Conservation (phyloP, 2,797 vertebrate genomes). For the Leptoclinus maculatus region DNA sequence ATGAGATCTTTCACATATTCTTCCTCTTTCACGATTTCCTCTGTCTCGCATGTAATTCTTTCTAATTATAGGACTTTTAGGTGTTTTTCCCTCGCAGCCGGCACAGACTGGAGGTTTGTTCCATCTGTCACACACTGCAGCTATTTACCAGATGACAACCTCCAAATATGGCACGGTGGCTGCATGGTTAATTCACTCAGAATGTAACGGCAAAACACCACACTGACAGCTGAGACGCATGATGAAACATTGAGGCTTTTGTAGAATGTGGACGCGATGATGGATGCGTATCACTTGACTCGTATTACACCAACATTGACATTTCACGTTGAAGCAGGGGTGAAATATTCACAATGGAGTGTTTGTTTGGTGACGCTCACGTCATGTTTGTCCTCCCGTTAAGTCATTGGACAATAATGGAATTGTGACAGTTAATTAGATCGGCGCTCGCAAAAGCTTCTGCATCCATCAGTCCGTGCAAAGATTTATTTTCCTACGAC, state of each 20-base stretch:
- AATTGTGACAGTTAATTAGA: conserved; percentile 22
- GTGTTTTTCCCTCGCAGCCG: conserved; percentile 25
- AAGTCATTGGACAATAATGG: not conserved
- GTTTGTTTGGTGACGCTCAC: not conserved
- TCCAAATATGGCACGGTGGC: not conserved
- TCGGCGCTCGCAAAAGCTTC: no score
- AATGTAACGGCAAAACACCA: not conserved
- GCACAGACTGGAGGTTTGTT: conserved; percentile 20
- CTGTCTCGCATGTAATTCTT: conserved; percentile 12
- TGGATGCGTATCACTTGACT: not conserved
- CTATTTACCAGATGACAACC: conserved; percentile 20
- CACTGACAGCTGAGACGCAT: not conserved
- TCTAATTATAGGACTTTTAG: conserved; percentile 16
- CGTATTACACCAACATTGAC: not conserved
- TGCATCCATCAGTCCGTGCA: conserved; percentile 1
- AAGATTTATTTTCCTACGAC: not conserved
- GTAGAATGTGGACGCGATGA: not conserved
- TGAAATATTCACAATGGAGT: conserved; percentile 8
- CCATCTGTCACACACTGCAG: conserved; percentile 12
- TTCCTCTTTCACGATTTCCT: conserved; percentile 13
- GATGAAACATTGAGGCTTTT: not conserved
- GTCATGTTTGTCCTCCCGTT: conserved; percentile 10
- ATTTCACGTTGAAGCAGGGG: not conserved
- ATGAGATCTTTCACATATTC: conserved; percentile 5
- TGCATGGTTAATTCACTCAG: not conserved